Percentiles rank a stretch among this genome's conserved stretches.
phyloP scores from a whole-genome alignment of 2,113 vertebrate genomes.

The Esox niger region DNA sequence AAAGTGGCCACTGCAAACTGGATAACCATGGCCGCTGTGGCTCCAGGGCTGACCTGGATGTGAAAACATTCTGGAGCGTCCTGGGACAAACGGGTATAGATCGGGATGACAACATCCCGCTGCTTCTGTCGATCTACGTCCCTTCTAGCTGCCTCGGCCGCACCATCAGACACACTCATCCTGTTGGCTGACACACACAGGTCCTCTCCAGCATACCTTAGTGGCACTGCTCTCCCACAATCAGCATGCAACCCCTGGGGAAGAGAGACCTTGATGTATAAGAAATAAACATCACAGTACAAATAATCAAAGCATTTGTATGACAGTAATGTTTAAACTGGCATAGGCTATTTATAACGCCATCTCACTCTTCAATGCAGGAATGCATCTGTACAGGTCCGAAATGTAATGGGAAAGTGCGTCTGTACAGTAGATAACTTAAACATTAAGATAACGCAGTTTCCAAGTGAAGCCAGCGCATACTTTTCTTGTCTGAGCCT shows the following conservation, averaged over 20 bases:
- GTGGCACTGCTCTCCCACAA: constrained; percentile 33
- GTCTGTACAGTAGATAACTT: background rate
- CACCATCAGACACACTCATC: constrained; percentile 82
- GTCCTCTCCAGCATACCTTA: constrained; percentile 76
- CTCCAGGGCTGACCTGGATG: constrained; percentile 74
- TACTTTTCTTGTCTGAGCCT: background rate
- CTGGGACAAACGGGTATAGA: constrained; percentile 77
- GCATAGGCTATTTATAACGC: no score
- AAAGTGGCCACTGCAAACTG: constrained; percentile 70
- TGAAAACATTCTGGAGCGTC: constrained; percentile 71
- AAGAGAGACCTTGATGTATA: no score
- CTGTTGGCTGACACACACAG: constrained; percentile 66
- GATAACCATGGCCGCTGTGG: constrained; percentile 76
- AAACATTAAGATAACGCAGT: background rate
- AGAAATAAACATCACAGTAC: background rate
- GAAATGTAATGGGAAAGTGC: background rate
- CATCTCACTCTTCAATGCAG: no score
- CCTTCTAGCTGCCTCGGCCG: constrained; percentile 52
- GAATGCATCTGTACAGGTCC: no score
- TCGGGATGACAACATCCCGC: constrained; percentile 73
- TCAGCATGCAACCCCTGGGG: constrained; percentile 46
- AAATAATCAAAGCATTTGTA: no score
- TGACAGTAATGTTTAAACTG: no score
- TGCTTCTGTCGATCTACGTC: constrained; percentile 34
- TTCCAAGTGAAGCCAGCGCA: background rate